phyloP scores from a whole-genome alignment of 2,113 vertebrate species.

The Equus przewalskii region DNA sequence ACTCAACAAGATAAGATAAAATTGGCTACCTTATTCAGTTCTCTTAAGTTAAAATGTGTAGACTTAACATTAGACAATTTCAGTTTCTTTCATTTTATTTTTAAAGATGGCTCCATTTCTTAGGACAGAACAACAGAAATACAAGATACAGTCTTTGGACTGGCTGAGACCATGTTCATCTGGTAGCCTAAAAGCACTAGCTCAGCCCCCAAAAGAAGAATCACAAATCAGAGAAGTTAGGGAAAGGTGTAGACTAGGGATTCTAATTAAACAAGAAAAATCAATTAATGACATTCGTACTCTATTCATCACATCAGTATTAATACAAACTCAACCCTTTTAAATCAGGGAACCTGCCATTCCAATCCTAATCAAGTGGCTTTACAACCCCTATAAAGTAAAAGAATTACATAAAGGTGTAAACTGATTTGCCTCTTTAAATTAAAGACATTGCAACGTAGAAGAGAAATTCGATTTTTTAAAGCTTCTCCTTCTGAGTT shows the following conservation, averaged over 20 bases:
- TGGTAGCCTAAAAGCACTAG: constrained; percentile 59
- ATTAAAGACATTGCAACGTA: constrained; percentile 67
- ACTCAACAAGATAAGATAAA: neutral
- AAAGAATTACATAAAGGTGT: constrained; percentile 73
- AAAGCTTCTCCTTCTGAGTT: constrained; percentile 55
- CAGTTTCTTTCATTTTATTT: constrained; percentile 75
- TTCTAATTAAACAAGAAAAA: constrained; percentile 77
- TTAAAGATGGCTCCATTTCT: constrained; percentile 71
- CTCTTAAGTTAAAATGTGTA: constrained; percentile 10
- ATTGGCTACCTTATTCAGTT: constrained; percentile 7
- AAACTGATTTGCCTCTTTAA: constrained; percentile 78
- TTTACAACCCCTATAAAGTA: constrained; percentile 79
- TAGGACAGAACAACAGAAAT: constrained; percentile 70
- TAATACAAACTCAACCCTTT: constrained; percentile 60
- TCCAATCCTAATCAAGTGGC: constrained; percentile 69
- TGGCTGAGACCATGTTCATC: constrained; percentile 17
- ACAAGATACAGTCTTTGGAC: constrained; percentile 54
- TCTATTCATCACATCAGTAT: constrained; percentile 78
- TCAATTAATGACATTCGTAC: constrained; percentile 70
- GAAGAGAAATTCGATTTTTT: constrained; percentile 69
- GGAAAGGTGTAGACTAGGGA: constrained; percentile 38
- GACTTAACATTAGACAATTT: constrained; percentile 40
- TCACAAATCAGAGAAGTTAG: constrained; percentile 67
- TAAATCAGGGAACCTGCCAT: constrained; percentile 66
- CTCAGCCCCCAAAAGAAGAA: constrained; percentile 63